Evolutionary conservation across 2,113 vertebrate species (phyloP), one percentile per base, ranked within the genome.

Genomic region (Lethenteron camtschaticum): DNA sequence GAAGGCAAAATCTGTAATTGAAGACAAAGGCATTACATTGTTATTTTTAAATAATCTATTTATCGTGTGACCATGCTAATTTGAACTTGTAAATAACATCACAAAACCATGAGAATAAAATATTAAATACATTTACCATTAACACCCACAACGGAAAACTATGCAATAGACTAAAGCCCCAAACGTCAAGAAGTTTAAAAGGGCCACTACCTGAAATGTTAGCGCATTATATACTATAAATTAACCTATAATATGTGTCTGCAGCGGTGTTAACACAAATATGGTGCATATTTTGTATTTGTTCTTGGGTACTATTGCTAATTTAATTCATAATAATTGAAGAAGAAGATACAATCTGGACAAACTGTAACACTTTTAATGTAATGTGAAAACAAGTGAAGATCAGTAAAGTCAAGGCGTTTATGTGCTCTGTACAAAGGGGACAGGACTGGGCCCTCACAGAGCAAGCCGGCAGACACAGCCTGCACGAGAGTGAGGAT

Each of bases 401-500:
- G 41, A 9, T 71, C 10, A 59, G 24, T 5, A 41, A 66, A 11
- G 56, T 18, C 55, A 41, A 58, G 14, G 55, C 57, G 5, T 57
- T 20, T 58, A 58, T 7, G 41, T 41, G 41, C 41, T 41, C 41
- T 41, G 41, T 41, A 41, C 41, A 41, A 41, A 41, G 41, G 68
- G 56, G 55, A 58, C 16, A 71, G 71, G 13, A 4, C 12, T 9
- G 16, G n/a, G 58, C 18, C 83, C 92, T 90, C 79, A 99, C 94
- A 99, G 12, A 99, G 83, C 72, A 99, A 81, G 13, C 94, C 94
- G 68, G 90, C 94, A 4, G 91, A 92, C 8, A 99, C 87, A 0
- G 94, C 94, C 78, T 99, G 94, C 60, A 99, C 85, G 71, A 95
- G 84, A 0, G 94, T 95, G 69, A 99, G 81, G 73, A 99, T 85